Evolutionary conservation across 2,888 invertebrate genomes (phyloP), one percentile per base, ranked within the genome.

Genomic region (Epistrophe eligans): DNA sequence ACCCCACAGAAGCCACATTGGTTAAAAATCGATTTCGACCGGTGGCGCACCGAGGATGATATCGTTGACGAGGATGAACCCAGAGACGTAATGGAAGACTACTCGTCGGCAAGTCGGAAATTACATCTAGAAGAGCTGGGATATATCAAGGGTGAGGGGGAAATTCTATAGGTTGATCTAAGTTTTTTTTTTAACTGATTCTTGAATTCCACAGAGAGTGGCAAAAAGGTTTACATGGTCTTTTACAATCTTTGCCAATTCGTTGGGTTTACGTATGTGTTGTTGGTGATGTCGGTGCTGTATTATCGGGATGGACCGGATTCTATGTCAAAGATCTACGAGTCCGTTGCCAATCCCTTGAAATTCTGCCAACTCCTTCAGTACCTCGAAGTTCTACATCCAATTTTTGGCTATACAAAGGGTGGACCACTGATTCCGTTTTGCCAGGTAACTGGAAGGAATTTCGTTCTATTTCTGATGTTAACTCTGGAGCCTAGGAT

Each of bases 1-100:
- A 95, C 96, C 85, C 96, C 96, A 1, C 95, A 96, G 90, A 98
- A 98, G 92, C 97, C 97, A 0, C 96, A 96, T 0, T 98, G 98
- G 98, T 93, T 99, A 6, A 98, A 98, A 95, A 95, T 98, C 89
- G 98, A 98, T 93, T 98, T 98, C 93, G 98, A 98, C 92, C 95
- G 96, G 77, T 98, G 98, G 96, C 95, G 96, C 90, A 95, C 96
- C 5, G 97, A 97, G 89, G 95, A 95, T 52, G 94, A 95, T 81
- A 94, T 94, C 15, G 95, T 50, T n/a, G 77, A 87, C 17, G 77
- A 87, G 77, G 95, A 95, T 57, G 95, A 95, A 11, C 94, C 93
- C 17, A 94, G 96, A 55, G 96, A 97, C 91, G 94, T 97, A 13
- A 95, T 95, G 93, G 94, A 95, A 84, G 97, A 97, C 92, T 97